Evolutionary conservation across 2,888 invertebrate species (phyloP).

Genomic region (Stramonita haemastoma): DNA sequence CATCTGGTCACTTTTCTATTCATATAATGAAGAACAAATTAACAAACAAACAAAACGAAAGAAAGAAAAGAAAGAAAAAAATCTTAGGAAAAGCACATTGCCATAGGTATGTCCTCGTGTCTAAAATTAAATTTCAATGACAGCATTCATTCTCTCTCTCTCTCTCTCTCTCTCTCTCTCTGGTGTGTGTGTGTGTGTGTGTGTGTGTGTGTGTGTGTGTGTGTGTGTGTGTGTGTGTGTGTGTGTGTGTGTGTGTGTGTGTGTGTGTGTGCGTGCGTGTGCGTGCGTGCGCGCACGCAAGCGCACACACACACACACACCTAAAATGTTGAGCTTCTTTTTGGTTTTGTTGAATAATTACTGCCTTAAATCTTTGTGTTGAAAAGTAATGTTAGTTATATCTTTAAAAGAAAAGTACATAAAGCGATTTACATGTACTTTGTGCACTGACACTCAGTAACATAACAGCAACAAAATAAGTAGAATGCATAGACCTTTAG

Average conservation of each 20-base stretch:
- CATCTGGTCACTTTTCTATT: too few relatives aligned
- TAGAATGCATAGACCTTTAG: too few relatives aligned
- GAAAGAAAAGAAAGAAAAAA: background rate
- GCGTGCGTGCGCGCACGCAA: background rate
- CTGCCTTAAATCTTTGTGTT: too few relatives aligned
- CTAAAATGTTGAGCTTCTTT: too few relatives aligned
- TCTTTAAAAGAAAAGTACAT: too few relatives aligned
- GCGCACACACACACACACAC: background rate
- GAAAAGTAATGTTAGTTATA: too few relatives aligned
- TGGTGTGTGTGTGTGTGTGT: background rate
- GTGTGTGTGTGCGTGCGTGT: background rate
- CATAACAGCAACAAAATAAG: background rate
- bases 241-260: background rate
- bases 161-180: too few relatives aligned
- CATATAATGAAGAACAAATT: background rate
- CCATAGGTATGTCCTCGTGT: too few relatives aligned
- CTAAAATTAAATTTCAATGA: too few relatives aligned
- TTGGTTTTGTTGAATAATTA: too few relatives aligned
- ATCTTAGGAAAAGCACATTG: too few relatives aligned
- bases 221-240: constrained; percentile 5
- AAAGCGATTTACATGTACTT: background rate
- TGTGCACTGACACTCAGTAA: background rate
- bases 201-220: background rate
- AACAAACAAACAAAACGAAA: background rate
- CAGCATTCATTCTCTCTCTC: too few relatives aligned